phyloP scores from a whole-genome alignment of 2,797 vertebrate genomes.

The Pseudocheirus occidentalis region DNA sequence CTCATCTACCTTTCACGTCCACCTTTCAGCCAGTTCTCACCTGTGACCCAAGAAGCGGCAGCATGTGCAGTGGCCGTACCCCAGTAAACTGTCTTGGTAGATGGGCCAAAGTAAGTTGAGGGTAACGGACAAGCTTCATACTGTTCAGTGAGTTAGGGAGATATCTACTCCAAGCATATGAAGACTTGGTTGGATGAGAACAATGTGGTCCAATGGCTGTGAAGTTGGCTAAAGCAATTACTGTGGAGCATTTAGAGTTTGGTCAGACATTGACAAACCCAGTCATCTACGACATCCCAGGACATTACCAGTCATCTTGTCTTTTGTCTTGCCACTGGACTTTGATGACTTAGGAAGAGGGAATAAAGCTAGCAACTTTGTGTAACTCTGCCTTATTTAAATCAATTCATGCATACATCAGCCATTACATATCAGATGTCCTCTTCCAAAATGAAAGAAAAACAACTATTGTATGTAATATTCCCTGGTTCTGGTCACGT shows the following conservation, averaged over 20 bases:
- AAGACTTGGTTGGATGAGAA: not conserved
- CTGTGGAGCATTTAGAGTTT: not conserved
- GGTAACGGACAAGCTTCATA: not conserved
- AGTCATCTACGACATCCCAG: not conserved
- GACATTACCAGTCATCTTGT: not conserved
- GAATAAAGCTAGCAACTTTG: not conserved
- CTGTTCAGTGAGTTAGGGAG: not conserved
- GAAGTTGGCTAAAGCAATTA: not conserved
- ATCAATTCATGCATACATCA: not conserved
- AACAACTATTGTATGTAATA: not conserved
- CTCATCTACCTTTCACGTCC: not conserved
- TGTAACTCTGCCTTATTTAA: not conserved
- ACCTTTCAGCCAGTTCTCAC: not conserved
- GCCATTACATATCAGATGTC: not conserved
- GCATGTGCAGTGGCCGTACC: not conserved
- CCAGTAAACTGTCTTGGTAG: not conserved
- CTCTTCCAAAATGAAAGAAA: not conserved
- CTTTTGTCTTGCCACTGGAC: not conserved
- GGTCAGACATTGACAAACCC: not conserved
- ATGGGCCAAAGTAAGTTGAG: not conserved
- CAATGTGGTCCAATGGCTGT: not conserved
- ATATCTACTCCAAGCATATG: not conserved
- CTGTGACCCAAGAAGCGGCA: not conserved
- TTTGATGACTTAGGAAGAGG: not conserved
- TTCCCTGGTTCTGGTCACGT: not conserved